Conservation (phyloP, 2,888 invertebrate genomes). For the Ferrisia virgata region DNA sequence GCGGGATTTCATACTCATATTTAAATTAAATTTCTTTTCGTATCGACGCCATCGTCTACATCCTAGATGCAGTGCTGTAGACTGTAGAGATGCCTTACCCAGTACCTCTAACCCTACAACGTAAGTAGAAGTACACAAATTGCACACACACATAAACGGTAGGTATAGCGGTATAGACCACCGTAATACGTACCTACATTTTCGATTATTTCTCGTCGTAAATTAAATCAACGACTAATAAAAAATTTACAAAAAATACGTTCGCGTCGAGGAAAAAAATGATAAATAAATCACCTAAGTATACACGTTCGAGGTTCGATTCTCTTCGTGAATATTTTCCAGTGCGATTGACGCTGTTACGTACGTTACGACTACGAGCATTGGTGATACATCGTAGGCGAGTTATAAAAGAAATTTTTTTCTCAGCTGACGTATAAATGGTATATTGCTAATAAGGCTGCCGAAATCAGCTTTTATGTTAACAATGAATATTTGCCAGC, state of each 20-base stretch:
- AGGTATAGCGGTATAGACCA: too few relatives aligned
- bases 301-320: background rate
- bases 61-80: too few relatives aligned
- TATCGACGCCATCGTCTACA: background rate
- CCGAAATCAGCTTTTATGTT: background rate
- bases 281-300: background rate
- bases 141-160: too few relatives aligned
- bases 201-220: conserved; percentile 17
- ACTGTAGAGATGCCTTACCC: too few relatives aligned
- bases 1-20: background rate
- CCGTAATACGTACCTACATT: background rate
- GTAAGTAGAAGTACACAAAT: too few relatives aligned
- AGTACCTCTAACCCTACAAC: too few relatives aligned
- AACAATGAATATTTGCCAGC: background rate
- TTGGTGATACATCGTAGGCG: background rate
- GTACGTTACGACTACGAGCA: too few relatives aligned
- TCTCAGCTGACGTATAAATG: background rate
- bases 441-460: background rate
- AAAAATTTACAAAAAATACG: background rate
- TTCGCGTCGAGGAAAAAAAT: background rate
- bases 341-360: background rate
- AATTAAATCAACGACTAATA: conserved; percentile 20
- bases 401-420: background rate
- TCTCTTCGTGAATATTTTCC: background rate
- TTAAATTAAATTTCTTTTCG: conserved; percentile 8